phyloP scores from a whole-genome alignment of 2,797 vertebrate species.

The Tokudaia tokunoshimensis region DNA sequence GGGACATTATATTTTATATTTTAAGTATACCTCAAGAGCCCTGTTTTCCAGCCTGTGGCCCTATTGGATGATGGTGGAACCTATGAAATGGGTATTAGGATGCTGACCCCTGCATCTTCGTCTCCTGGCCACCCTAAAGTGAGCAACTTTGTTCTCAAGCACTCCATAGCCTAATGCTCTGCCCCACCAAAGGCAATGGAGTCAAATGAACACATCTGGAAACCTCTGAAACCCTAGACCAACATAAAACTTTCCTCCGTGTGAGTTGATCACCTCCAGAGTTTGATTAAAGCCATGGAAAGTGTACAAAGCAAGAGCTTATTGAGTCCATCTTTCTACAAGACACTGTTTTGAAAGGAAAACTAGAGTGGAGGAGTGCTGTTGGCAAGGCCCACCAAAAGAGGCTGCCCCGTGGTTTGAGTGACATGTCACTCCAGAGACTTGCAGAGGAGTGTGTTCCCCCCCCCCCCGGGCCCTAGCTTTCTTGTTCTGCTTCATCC shows the following conservation, averaged over 20 bases:
- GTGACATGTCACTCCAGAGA: neutral
- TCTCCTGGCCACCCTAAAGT: neutral
- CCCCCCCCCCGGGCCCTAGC: neutral
- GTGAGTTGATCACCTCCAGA: neutral
- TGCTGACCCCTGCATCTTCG: neutral
- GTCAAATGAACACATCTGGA: neutral
- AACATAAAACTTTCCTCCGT: too few species aligned
- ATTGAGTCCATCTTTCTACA: neutral
- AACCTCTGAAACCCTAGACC: neutral
- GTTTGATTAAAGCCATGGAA: neutral
- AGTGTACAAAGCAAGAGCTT: fast-evolving
- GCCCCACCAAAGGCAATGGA: neutral
- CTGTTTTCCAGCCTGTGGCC: neutral
- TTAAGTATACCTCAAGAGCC: neutral
- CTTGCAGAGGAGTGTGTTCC: neutral
- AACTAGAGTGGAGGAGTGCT: fast-evolving
- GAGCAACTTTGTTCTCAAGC: neutral
- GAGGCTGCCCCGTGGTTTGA: fast-evolving
- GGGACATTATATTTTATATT: neutral
- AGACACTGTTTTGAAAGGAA: neutral
- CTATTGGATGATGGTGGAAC: neutral
- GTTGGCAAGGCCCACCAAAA: neutral
- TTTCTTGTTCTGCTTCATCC: neutral
- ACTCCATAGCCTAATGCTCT: neutral
- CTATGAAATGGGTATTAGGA: too few species aligned